Conservation (phyloP, 2,888 invertebrate genomes). For the Endotricha flammealis region DNA sequence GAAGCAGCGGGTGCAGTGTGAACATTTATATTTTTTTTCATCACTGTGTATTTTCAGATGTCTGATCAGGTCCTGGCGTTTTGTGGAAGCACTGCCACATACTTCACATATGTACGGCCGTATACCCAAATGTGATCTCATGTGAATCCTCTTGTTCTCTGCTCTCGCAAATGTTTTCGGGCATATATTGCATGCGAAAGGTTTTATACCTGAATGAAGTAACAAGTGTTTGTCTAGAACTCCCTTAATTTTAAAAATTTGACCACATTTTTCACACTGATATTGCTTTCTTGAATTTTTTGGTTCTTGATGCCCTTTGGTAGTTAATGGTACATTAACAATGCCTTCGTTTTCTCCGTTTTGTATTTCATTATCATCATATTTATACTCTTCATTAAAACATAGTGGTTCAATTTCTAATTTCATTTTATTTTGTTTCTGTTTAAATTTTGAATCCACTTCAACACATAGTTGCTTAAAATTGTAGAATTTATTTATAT, state of each 20-base stretch:
- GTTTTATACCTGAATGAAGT: constrained; percentile 45
- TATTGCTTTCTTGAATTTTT: too few relatives aligned
- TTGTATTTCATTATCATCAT: not conserved
- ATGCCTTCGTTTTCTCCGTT: too few relatives aligned
- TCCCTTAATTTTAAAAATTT: constrained; percentile 25
- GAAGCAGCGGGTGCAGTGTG: constrained; percentile 29
- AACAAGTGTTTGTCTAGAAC: constrained; percentile 41
- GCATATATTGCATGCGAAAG: constrained; percentile 49
- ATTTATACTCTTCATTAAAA: not conserved
- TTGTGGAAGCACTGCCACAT: constrained; percentile 50
- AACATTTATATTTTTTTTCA: constrained; percentile 33
- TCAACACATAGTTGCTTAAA: constrained; percentile 34
- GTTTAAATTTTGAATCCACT: constrained; percentile 16
- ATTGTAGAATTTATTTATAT: constrained; percentile 30
- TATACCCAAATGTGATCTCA: constrained; percentile 66
- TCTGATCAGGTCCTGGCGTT: constrained; percentile 33
- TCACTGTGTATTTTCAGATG: constrained; percentile 38
- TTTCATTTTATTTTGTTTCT: not conserved
- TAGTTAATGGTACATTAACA: too few relatives aligned
- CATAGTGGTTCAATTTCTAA: too few relatives aligned
- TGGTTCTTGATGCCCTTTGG: not conserved
- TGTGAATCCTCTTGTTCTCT: constrained; percentile 64
- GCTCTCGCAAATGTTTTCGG: constrained; percentile 48
- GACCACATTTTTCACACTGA: constrained; percentile 35
- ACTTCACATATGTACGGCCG: constrained; percentile 68